A percentile compares a stretch with the other conserved stretches of the same genome.
Evolutionary conservation across 64 coral and sea anemone genomes (phyloP).

Genomic region (Dendronephthya gigantea): DNA sequence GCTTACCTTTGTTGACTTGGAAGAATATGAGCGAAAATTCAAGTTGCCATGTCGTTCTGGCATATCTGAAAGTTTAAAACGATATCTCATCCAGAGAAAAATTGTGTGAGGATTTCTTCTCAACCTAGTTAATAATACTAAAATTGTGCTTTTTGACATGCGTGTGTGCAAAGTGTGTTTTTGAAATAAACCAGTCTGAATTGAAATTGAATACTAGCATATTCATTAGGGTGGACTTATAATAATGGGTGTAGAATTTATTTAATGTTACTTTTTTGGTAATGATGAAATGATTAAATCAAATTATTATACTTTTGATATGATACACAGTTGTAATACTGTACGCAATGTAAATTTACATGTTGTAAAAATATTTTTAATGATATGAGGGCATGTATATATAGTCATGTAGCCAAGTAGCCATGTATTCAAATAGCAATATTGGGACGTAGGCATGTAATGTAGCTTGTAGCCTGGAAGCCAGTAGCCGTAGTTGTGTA

Average conservation of each 20-base stretch:
- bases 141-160: background rate
- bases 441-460: background rate
- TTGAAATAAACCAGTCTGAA: background rate
- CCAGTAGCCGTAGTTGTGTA: background rate
- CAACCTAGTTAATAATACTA: background rate
- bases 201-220: background rate
- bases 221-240: background rate
- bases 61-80: background rate
- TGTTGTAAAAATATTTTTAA: background rate
- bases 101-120: background rate
- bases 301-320: too few species aligned
- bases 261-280: background rate
- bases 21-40: background rate
- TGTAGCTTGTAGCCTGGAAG: background rate
- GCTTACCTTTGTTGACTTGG: background rate
- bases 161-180: background rate
- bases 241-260: background rate
- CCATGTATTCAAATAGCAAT: background rate
- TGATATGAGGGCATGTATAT: background rate
- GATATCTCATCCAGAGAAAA: background rate
- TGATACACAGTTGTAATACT: background rate
- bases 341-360: background rate
- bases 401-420: constrained; percentile 4
- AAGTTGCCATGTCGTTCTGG: background rate
- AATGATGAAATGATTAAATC: too few species aligned